phyloP scores from a whole-genome alignment of 2,797 vertebrate genomes.

The Craterocephalus amniculus region DNA sequence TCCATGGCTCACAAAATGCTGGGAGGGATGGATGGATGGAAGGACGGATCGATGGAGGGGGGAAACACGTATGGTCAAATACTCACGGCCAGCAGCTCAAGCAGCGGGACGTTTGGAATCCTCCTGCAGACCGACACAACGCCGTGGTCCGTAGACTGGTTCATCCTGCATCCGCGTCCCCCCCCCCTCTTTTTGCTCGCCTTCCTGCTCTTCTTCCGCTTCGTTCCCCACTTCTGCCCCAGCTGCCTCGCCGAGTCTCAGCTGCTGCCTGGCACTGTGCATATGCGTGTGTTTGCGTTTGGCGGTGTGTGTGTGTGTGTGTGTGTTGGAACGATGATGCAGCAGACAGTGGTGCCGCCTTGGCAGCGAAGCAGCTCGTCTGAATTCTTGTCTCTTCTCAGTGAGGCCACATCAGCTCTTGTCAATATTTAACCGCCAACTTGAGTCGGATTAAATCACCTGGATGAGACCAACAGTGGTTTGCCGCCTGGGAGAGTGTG shows the following conservation, averaged over 20 bases:
- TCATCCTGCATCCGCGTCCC: slow-evolving; percentile 50
- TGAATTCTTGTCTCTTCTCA: slow-evolving; percentile 49
- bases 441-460: slow-evolving; percentile 81
- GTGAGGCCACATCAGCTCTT: slow-evolving; percentile 70
- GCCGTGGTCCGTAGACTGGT: slow-evolving; percentile 51
- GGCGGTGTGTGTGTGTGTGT: slow-evolving; percentile 20
- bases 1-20: slow-evolving; percentile 11
- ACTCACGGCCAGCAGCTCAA: slow-evolving; percentile 75
- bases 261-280: slow-evolving; percentile 67
- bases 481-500: slow-evolving; percentile 10
- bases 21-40: slow-evolving; percentile 22
- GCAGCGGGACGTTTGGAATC: slow-evolving; percentile 55
- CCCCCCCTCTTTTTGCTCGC: slow-evolving; percentile 15
- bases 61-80: slow-evolving; percentile 7
- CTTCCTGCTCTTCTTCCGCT: slow-evolving; percentile 56
- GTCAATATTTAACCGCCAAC: slow-evolving; percentile 88
- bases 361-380: slow-evolving; percentile 59
- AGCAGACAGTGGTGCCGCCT: slow-evolving; percentile 59
- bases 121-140: slow-evolving; percentile 38
- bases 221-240: slow-evolving; percentile 63
- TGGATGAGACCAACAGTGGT: slow-evolving; percentile 63
- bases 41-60: slow-evolving; percentile 5
- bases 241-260: slow-evolving; percentile 61
- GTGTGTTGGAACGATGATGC: slow-evolving; percentile 63
- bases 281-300: slow-evolving; percentile 47